Evolutionary conservation across 2,797 vertebrate genomes (phyloP).

Genomic region (Myotis findleyi): DNA sequence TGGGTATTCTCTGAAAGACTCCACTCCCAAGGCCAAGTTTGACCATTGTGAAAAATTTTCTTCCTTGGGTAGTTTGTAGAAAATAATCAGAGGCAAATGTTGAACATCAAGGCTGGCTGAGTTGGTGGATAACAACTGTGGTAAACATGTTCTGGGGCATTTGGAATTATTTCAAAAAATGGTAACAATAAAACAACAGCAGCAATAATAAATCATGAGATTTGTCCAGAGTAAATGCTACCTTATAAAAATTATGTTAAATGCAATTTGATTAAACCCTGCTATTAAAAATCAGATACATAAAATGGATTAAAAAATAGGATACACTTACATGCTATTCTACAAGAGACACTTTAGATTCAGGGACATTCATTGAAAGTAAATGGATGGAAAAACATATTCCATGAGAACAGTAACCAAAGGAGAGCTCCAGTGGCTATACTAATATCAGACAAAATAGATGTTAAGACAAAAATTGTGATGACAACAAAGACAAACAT

Average conservation of each 20-base stretch:
- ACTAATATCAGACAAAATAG: not conserved
- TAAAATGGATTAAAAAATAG: not conserved
- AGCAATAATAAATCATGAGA: not conserved
- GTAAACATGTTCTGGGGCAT: not conserved
- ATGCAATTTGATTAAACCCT: not conserved
- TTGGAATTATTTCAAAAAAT: not conserved
- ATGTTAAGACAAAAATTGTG: not conserved
- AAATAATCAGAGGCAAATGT: slow-evolving; percentile 20
- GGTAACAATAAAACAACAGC: not conserved
- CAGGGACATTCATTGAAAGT: not conserved
- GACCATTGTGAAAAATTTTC: slow-evolving; percentile 12
- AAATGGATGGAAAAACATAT: not conserved
- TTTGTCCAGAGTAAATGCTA: not conserved
- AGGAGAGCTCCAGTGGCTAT: not conserved
- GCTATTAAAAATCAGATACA: not conserved
- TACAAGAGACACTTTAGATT: not conserved
- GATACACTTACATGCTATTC: not conserved
- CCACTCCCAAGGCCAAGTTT: not conserved
- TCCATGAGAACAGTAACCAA: not conserved
- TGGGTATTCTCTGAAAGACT: not conserved
- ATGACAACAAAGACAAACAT: not conserved
- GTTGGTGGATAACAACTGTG: not conserved
- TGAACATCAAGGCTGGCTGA: not conserved
- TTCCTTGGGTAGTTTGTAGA: not conserved
- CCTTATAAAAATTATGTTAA: not conserved